Base-by-base conservation (phyloP, 2,888 invertebrate genomes). In the Stenurella melanura region DNA sequence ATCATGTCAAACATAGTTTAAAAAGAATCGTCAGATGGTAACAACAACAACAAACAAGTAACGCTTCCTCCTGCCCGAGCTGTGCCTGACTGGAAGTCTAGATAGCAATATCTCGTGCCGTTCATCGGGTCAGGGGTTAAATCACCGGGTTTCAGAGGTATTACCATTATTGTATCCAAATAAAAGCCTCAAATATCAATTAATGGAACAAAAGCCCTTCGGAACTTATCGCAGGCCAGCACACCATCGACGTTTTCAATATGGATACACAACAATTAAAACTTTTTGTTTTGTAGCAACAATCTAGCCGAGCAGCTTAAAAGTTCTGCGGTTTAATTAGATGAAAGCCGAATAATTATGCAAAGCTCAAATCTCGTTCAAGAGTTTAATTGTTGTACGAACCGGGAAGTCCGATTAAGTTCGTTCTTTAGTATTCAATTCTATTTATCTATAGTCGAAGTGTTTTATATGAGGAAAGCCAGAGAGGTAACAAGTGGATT, bases 121-220 rank as follows among this genome's bases (percentile, higher is more conserved):
- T 54, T 38, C 50, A 50, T 67, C 50, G n/a, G 67, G 54, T 21
- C 26, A 67, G 67, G 54, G 67, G 54, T 67, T 67, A 67, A 67
- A 67, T 67, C 54, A 67, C 21, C 67, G 17, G 54, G 67, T 17
- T 67, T 17, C 26, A 26, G 67, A 4, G 67, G 67, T 67, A 67
- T 67, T 67, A 50, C 61, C 72, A 72, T 72, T 63, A 71, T 58
- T 61, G 63, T 63, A 30, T 63, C 54, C 63, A 63, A 63, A 63
- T 50, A 61, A 72, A 72, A 72, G 61, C 72, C 50, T 63, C 54
- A 63, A 72, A 63, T 58, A 42, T 72, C 72, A 72, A 72, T 72
- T 72, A 72, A 72, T 72, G 72, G 61, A 72, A 72, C 72, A 72
- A 72, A 72, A 54, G 61, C 61, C 63, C 18, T 50, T 7, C n/a